Evolutionary conservation across 2,888 invertebrate species (phyloP).

Genomic region (Tetragonula carbonaria): DNA sequence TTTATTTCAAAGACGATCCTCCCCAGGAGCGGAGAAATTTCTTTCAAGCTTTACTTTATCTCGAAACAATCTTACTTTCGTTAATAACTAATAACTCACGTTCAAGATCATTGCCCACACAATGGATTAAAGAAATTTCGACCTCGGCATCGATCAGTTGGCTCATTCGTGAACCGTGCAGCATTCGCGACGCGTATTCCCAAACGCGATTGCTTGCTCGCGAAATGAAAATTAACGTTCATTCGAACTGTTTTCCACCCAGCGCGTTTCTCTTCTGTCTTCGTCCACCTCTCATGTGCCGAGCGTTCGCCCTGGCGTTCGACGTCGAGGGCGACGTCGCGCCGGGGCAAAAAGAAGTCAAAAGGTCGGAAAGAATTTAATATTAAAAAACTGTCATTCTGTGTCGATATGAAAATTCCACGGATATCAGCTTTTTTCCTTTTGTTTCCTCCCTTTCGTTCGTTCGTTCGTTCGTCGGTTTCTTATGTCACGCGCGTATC

Average conservation of each 20-base stretch:
- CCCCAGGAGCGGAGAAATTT: no score
- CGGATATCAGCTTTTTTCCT: slow-evolving; percentile 76
- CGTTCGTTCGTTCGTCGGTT: slow-evolving; percentile 36
- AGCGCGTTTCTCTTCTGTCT: slow-evolving; percentile 14
- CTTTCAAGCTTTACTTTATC: no score
- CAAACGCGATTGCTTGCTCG: slow-evolving; percentile 36
- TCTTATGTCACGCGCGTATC: slow-evolving; percentile 57
- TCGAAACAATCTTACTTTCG: no score
- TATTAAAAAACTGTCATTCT: slow-evolving; percentile 83
- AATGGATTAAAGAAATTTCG: neutral
- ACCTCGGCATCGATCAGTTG: neutral
- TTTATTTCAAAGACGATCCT: no score
- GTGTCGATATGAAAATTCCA: slow-evolving; percentile 84
- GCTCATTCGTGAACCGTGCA: no score
- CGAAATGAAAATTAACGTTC: slow-evolving; percentile 66
- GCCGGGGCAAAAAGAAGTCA: slow-evolving; percentile 66
- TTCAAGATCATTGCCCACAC: no score
- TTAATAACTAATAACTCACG: no score
- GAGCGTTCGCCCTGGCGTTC: slow-evolving; percentile 39
- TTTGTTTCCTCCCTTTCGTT: slow-evolving; percentile 60
- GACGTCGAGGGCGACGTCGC: slow-evolving; percentile 50
- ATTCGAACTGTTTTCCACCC: slow-evolving; percentile 2
- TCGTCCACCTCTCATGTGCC: slow-evolving; percentile 25
- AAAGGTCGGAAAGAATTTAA: slow-evolving; percentile 81
- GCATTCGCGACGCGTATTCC: neutral